Evolutionary conservation across 2,797 vertebrate species (phyloP), one percentile per base, ranked within the genome.

Genomic region (Protonibea diacanthus): DNA sequence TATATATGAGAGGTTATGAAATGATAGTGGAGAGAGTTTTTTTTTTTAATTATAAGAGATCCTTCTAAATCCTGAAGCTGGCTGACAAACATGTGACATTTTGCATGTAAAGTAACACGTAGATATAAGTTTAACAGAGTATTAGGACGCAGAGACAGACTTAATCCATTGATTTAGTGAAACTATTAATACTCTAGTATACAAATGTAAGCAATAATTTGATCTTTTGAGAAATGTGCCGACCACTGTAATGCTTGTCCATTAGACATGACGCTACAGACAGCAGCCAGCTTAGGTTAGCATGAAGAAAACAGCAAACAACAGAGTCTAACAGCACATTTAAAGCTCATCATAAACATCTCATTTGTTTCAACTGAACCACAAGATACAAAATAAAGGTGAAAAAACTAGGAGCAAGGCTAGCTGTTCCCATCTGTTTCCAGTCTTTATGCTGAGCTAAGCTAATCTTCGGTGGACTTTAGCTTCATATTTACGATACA

Each of bases 31-130:
- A 61, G 45, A 29, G 21, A 51, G 10, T 38, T 83, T 68, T 33
- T 33, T 68, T 8, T 33, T 33, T 71, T n/a, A 64, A 86, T 81
- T 47, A 47, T 14, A 48, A 40, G 0, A 45, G 14, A 86, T 59
- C 68, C 70, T 2, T 66, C 42, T 55, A 70, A 78, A 82, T 86
- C 78, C 70, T 53, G 3, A 85, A 67, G 69, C 68, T 83, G 75
- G 78, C 58, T 59, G 71, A 72, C 56, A 59, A 66, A 76, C 20
- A 9, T 66, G 33, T 77, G 81, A 49, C 13, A 78, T 77, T 84
- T 83, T 68, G 53, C 53, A 57, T 73, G 62, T 51, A 61, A 80
- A 48, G 29, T 25, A 71, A 71, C 33, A 68, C 11, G 8, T 40
- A 15, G 23, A 66, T 57, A 23, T 25, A 58, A 59, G 8, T 76